Percentiles rank a stretch among this genome's conserved stretches.
These are phyloP conservation scores for Aphidoletes aphidimyza DNA, from an alignment of 2,888 invertebrate genomes.

Conservation along the genomic window DNA sequence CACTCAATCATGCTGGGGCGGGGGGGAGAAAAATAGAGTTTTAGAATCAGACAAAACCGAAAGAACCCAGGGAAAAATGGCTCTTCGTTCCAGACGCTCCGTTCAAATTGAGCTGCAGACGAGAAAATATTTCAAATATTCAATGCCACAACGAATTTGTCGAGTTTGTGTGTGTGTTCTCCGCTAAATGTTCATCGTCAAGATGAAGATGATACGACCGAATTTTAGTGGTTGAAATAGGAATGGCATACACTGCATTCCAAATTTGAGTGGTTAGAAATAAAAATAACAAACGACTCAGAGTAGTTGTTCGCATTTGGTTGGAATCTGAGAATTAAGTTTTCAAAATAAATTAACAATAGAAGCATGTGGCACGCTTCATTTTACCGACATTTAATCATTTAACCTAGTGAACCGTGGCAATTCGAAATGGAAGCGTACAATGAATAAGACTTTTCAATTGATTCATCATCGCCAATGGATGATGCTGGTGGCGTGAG, in stretches of 20 bases:
- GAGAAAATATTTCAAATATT: constrained; percentile 11
- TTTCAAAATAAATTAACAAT: constrained; percentile 39
- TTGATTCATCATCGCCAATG: background rate
- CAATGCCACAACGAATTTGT: background rate
- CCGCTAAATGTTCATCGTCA: too few relatives aligned
- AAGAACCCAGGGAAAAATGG: background rate
- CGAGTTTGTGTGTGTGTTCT: background rate
- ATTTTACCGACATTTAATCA: constrained; percentile 1
- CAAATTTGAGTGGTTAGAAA: background rate
- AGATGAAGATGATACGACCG: too few relatives aligned
- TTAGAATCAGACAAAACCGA: constrained; percentile 20
- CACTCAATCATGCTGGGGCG: constrained; percentile 29
- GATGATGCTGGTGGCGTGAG: background rate
- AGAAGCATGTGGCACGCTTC: constrained; percentile 14
- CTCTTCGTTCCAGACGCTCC: background rate
- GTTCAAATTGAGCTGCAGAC: background rate
- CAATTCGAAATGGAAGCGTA: background rate
- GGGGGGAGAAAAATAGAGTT: background rate
- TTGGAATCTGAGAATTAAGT: background rate
- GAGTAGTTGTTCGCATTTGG: background rate
- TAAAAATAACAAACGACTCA: background rate
- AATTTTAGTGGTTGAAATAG: background rate
- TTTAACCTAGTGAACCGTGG: background rate
- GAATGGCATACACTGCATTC: too few relatives aligned
- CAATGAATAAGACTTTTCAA: background rate